Percentiles rank a stretch among this genome's conserved stretches.
phyloP scores from a whole-genome alignment of 2,113 vertebrate genomes.

The Rhodinocichla rosea region DNA sequence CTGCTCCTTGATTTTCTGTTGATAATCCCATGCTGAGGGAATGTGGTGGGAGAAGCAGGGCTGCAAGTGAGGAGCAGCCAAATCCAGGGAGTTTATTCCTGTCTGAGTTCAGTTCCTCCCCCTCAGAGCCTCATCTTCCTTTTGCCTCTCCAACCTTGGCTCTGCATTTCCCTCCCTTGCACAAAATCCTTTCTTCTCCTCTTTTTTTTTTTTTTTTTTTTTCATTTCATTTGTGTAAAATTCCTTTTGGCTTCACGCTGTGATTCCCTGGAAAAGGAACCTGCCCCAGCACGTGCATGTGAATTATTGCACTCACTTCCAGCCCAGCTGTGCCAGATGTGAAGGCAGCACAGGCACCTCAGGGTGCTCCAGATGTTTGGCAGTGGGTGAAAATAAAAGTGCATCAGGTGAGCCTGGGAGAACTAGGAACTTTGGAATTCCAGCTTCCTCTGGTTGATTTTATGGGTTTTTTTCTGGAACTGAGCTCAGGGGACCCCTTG shows the following conservation, averaged over 20 bases:
- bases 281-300: fast-evolving
- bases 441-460: neutral
- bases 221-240: neutral
- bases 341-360: fast-evolving
- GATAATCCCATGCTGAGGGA: neutral
- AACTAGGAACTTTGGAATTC: too few species aligned
- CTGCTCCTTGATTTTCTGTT: neutral
- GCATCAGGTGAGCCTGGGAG: neutral
- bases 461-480: fast-evolving
- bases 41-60: neutral
- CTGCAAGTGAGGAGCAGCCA: neutral
- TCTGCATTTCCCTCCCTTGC: neutral
- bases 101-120: neutral
- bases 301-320: neutral
- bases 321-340: neutral
- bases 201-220: neutral
- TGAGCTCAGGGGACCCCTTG: neutral
- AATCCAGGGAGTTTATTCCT: neutral
- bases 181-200: neutral
- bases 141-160: neutral
- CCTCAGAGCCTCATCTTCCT: neutral
- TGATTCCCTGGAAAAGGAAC: neutral
- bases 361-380: neutral
- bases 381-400: too few species aligned
- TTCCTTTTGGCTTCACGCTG: neutral